Percentiles rank a stretch among this genome's conserved stretches.
phyloP scores from a whole-genome alignment of 37 sponge, comb jelly and placozoan genomes.

The Hormiphora californensis region DNA sequence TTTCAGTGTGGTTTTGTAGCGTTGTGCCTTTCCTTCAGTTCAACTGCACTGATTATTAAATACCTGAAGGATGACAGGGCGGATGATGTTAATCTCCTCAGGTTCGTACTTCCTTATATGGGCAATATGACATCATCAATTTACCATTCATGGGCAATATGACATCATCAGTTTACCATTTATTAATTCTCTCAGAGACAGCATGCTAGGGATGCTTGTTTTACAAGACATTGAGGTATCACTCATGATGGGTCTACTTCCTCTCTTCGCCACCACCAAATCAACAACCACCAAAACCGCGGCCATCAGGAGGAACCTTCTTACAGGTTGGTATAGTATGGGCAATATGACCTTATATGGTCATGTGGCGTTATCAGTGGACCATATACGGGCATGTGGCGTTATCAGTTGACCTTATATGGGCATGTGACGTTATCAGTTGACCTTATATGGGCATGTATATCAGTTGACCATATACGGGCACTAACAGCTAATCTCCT shows the following conservation, averaged over 20 bases:
- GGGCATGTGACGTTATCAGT: no score
- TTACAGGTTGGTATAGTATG: no score
- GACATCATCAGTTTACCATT: not conserved
- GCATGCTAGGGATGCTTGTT: constrained; percentile 71
- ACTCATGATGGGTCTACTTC: constrained; percentile 68
- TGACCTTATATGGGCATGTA: no score
- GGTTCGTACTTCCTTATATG: not conserved
- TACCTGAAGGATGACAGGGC: constrained; percentile 63
- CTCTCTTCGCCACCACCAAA: constrained; percentile 64
- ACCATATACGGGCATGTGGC: no score
- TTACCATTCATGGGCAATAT: no score
- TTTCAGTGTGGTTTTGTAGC: constrained; percentile 70
- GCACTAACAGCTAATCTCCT: no score
- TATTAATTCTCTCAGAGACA: not conserved
- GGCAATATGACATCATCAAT: not conserved
- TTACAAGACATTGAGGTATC: constrained; percentile 77
- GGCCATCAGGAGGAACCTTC: no score
- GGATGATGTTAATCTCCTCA: not conserved
- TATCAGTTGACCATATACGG: no score
- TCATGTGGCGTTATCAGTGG: no score
- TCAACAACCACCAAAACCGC: no score
- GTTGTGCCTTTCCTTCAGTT: constrained; percentile 75
- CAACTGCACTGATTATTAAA: constrained; percentile 67
- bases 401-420: no score
- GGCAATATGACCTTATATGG: no score